These are phyloP conservation scores for Epinotia demarniana DNA, from an alignment of 2,888 invertebrate genomes.

Conservation along the genomic window DNA sequence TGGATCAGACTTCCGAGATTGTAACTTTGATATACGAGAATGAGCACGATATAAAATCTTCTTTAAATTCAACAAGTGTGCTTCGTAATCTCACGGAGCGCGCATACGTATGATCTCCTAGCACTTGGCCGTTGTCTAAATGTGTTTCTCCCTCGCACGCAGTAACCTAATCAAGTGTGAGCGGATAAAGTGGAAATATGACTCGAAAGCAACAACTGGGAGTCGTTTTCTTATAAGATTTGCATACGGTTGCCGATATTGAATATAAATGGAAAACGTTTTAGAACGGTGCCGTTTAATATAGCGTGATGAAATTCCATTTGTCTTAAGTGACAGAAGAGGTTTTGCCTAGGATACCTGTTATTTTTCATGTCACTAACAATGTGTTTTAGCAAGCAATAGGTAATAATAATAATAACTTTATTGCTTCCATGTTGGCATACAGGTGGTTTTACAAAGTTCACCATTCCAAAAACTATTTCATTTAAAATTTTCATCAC, in stretches of 20 bases:
- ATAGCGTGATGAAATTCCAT: too few relatives aligned
- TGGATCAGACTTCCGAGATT: too few relatives aligned
- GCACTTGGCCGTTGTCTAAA: constrained; percentile 12
- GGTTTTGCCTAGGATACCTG: too few relatives aligned
- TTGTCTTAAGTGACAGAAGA: too few relatives aligned
- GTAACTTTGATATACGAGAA: background rate
- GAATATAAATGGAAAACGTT: background rate
- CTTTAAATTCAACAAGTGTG: constrained; percentile 39
- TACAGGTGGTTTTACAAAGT: too few relatives aligned
- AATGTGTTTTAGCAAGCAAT: too few relatives aligned
- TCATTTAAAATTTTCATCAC: too few relatives aligned
- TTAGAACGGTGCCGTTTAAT: background rate
- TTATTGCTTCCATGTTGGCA: too few relatives aligned
- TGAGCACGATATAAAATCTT: background rate
- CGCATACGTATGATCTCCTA: constrained; percentile 33
- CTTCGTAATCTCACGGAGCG: constrained; percentile 11
- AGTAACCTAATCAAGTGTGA: constrained; percentile 36
- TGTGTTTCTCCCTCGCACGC: background rate
- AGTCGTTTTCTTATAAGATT: background rate
- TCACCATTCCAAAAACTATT: too few relatives aligned
- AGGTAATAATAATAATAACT: too few relatives aligned
- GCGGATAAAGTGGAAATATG: constrained; percentile 24
- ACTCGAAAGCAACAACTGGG: background rate
- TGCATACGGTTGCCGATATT: background rate
- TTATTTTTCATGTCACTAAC: too few relatives aligned